A percentile compares a stretch with the other conserved stretches of the same genome.
phyloP scores from a whole-genome alignment of 2,888 invertebrate species.

The Microctonus aethiopoides region DNA sequence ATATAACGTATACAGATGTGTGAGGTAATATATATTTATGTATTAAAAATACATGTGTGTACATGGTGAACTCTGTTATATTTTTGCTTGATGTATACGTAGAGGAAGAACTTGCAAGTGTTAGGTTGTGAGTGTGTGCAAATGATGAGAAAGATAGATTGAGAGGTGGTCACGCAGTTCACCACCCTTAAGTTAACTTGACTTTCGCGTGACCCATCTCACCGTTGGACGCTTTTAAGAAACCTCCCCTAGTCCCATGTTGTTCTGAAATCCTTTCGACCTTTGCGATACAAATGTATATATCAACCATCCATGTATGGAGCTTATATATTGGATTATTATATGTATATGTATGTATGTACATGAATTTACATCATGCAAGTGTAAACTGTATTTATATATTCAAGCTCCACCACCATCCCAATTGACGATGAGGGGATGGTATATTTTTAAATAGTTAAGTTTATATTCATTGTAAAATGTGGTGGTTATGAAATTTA shows the following conservation, averaged over 20 bases:
- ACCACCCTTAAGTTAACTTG: conserved; percentile 43
- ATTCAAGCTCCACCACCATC: too few relatives aligned
- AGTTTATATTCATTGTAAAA: too few relatives aligned
- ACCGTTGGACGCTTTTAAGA: conserved; percentile 25
- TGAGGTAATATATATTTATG: too few relatives aligned
- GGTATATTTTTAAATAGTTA: too few relatives aligned
- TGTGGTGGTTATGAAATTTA: too few relatives aligned
- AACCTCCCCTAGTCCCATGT: conserved; percentile 13
- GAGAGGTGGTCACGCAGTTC: conserved; percentile 43
- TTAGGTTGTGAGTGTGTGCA: too few relatives aligned
- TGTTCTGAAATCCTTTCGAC: conserved; percentile 5
- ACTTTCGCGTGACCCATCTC: conserved; percentile 48
- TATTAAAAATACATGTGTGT: too few relatives aligned
- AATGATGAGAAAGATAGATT: conserved; percentile 1
- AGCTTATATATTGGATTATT: not conserved
- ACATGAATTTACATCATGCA: not conserved
- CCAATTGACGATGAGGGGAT: too few relatives aligned
- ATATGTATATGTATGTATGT: not conserved
- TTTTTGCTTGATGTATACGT: too few relatives aligned
- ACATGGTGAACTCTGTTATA: too few relatives aligned
- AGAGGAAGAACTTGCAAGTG: too few relatives aligned
- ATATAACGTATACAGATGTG: not conserved
- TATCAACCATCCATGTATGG: not conserved
- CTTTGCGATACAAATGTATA: not conserved
- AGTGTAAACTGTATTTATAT: too few relatives aligned